Evolutionary conservation across 1,140 invertebrate genomes (phyloP).

Genomic region (Eumaeus atala): DNA sequence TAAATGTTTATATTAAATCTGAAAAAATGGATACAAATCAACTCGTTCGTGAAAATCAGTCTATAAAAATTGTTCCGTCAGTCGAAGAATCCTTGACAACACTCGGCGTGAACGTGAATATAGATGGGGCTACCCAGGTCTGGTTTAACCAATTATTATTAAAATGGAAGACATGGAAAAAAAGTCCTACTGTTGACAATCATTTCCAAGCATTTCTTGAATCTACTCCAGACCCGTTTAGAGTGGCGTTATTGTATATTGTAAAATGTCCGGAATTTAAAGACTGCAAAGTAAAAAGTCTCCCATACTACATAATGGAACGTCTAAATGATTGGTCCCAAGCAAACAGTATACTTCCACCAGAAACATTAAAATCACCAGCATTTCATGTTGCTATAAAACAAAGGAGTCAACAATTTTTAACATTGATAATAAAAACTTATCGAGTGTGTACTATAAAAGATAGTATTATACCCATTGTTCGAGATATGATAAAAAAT

Average conservation of each 20-base stretch:
- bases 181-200: slow-evolving; percentile 41
- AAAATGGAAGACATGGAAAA: slow-evolving; percentile 63
- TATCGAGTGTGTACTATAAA: slow-evolving; percentile 51
- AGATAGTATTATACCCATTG: slow-evolving; percentile 45
- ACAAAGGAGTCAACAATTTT: slow-evolving; percentile 56
- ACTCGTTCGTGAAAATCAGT: slow-evolving; percentile 49
- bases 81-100: slow-evolving; percentile 49
- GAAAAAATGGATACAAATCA: slow-evolving; percentile 42
- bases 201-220: slow-evolving; percentile 44
- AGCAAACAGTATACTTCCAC: slow-evolving; percentile 28
- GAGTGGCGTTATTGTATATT: slow-evolving; percentile 46
- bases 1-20: no score
- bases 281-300: slow-evolving; percentile 60
- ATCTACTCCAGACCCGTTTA: slow-evolving; percentile 38
- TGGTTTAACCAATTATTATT: slow-evolving; percentile 51
- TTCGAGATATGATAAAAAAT: slow-evolving; percentile 56
- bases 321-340: slow-evolving; percentile 49
- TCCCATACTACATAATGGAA: slow-evolving; percentile 59
- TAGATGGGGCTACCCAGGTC: slow-evolving; percentile 35
- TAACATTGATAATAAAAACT: slow-evolving; percentile 49
- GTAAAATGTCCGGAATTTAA: slow-evolving; percentile 59
- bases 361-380: slow-evolving; percentile 49
- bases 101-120: slow-evolving; percentile 48
- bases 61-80: slow-evolving; percentile 63
- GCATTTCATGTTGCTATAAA: slow-evolving; percentile 55